Percentiles rank a stretch among this genome's conserved stretches.
Evolutionary conservation across 2,888 invertebrate species (phyloP).

Genomic region (Nemoura dubitans): DNA sequence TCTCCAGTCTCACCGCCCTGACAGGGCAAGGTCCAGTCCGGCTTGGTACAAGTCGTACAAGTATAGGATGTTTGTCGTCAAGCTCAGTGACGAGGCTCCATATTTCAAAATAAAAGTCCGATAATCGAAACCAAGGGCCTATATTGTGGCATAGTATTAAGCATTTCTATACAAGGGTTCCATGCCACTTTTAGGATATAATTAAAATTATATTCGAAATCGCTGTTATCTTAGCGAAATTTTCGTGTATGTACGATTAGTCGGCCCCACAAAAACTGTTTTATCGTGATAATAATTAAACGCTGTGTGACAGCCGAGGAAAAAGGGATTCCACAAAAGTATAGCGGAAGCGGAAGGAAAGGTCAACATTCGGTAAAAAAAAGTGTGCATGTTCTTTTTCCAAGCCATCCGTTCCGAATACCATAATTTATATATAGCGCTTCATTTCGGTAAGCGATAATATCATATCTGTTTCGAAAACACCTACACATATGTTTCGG

Average conservation of each 20-base stretch:
- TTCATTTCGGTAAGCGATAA: not conserved
- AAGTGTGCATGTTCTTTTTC: not conserved
- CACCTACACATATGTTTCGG: no score
- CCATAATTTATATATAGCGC: not conserved
- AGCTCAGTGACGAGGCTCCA: no score
- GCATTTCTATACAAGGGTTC: no score
- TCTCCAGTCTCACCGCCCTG: no score
- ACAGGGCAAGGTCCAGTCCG: no score
- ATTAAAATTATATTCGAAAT: not conserved
- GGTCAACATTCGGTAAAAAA: constrained; percentile 3
- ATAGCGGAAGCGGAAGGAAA: not conserved
- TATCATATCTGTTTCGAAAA: not conserved
- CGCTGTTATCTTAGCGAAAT: not conserved
- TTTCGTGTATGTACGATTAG: not conserved
- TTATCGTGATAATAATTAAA: not conserved
- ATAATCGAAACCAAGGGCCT: no score
- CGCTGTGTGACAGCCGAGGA: not conserved
- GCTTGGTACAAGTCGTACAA: no score
- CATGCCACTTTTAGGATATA: not conserved
- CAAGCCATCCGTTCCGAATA: not conserved
- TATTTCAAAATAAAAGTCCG: no score
- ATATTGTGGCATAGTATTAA: no score
- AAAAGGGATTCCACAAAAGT: not conserved
- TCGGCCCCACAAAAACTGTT: not conserved
- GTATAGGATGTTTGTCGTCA: no score